Percentiles rank a stretch among this genome's conserved stretches.
phyloP scores from a whole-genome alignment of 2,888 invertebrate genomes.

The Lydus trimaculatus region DNA sequence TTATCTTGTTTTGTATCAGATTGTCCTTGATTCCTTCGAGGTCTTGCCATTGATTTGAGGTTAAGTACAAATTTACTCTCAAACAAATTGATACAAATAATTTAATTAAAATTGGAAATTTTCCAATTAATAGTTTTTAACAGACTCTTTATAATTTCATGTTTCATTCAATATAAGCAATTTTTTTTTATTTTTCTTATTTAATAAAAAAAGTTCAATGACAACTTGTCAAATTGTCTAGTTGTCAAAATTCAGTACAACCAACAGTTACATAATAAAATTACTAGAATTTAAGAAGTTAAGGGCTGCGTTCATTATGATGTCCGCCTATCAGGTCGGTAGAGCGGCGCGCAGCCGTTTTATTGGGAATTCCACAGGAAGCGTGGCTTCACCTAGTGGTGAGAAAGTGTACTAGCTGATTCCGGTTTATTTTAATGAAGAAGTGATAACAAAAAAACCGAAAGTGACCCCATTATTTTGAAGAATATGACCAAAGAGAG shows the following conservation, averaged over 20 bases:
- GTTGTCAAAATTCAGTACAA: neutral
- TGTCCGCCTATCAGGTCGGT: too few relatives aligned
- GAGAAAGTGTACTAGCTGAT: too few relatives aligned
- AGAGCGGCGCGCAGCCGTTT: too few relatives aligned
- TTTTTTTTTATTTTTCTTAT: too few relatives aligned
- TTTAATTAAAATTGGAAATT: neutral
- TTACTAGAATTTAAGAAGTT: neutral
- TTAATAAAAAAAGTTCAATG: neutral
- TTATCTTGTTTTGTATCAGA: constrained; percentile 42
- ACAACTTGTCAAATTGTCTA: constrained; percentile 2
- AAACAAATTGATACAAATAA: neutral
- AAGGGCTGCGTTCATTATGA: too few relatives aligned
- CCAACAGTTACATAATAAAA: neutral
- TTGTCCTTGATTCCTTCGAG: constrained; percentile 18
- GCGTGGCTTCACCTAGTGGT: too few relatives aligned
- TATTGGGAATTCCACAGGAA: too few relatives aligned
- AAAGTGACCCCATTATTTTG: too few relatives aligned
- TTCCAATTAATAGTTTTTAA: neutral
- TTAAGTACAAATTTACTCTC: neutral
- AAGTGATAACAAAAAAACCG: too few relatives aligned
- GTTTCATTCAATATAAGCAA: neutral
- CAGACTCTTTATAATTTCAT: neutral
- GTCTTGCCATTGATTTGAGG: constrained; percentile 31
- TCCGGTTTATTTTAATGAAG: too few relatives aligned
- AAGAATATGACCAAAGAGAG: too few relatives aligned